Evolutionary conservation across 64 coral and sea anemone species (phyloP).

Genomic region (Stylophora pistillata): DNA sequence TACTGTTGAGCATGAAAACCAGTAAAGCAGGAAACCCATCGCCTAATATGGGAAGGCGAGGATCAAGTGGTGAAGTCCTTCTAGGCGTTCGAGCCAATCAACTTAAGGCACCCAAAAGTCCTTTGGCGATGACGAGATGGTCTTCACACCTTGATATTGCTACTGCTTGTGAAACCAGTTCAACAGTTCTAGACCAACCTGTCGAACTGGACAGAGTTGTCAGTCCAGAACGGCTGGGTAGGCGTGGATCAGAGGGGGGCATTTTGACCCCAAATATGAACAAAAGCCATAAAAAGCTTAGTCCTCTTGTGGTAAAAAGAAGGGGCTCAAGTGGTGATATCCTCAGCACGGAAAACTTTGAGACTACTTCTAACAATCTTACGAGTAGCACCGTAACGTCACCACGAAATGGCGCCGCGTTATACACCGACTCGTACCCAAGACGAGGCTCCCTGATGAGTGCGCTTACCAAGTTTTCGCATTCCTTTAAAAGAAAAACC

Average conservation of each 20-base stretch:
- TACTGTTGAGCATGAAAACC: not conserved
- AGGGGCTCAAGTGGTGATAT: slow-evolving; percentile 32
- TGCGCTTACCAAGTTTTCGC: slow-evolving; percentile 16
- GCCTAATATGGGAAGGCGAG: slow-evolving; percentile 18
- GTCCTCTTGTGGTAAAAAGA: not conserved
- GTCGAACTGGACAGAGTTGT: slow-evolving; percentile 17
- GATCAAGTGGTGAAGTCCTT: slow-evolving; percentile 13
- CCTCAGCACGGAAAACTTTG: not conserved
- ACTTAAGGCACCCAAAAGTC: slow-evolving; percentile 6
- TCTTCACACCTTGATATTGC: not conserved
- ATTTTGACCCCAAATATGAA: not conserved
- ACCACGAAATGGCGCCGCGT: not conserved
- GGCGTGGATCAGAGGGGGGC: slow-evolving; percentile 23
- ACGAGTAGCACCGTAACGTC: not conserved
- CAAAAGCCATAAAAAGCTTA: not conserved
- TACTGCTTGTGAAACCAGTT: not conserved
- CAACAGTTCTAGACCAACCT: not conserved
- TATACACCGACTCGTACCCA: not conserved
- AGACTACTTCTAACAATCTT: not conserved
- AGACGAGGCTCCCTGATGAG: not conserved
- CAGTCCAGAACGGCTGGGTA: not conserved
- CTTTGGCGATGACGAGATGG: slow-evolving; percentile 13
- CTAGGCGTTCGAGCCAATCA: slow-evolving; percentile 1
- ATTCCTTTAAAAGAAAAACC: slow-evolving; percentile 31
- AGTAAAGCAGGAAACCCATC: not conserved